Evolutionary conservation across 2,888 invertebrate genomes (phyloP).

Genomic region (Pelosia muscerda): DNA sequence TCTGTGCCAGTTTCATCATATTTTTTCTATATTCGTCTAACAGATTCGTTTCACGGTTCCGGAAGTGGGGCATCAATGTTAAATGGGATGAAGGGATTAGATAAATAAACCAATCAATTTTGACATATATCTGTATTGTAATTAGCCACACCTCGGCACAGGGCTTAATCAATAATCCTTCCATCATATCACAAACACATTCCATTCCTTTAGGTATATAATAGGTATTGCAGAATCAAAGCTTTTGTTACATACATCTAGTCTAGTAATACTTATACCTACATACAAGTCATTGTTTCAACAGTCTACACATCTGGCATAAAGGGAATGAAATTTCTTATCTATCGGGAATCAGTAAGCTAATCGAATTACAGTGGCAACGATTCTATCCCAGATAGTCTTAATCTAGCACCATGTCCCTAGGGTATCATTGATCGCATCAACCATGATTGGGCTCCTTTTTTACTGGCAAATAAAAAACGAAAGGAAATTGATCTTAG

Average conservation of each 20-base stretch:
- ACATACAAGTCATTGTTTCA: background rate
- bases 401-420: background rate
- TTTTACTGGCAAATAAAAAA: background rate
- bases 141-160: no score
- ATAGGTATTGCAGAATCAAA: background rate
- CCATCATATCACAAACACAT: no score
- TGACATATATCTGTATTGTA: background rate
- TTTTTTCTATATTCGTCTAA: no score
- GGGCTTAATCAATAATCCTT: no score
- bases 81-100: background rate
- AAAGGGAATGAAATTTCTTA: background rate
- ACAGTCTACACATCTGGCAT: background rate
- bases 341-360: background rate
- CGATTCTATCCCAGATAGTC: background rate
- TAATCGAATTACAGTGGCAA: conserved; percentile 2
- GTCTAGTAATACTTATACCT: background rate
- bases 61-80: no score
- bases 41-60: no score
- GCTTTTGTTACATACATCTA: background rate
- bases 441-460: background rate
- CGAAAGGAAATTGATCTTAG: background rate
- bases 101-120: background rate
- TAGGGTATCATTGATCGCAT: background rate
- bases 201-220: no score
- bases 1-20: no score